Percentiles rank a stretch among this genome's conserved stretches.
phyloP scores from a whole-genome alignment of 2,888 invertebrate species.

The Neoascia interrupta region DNA sequence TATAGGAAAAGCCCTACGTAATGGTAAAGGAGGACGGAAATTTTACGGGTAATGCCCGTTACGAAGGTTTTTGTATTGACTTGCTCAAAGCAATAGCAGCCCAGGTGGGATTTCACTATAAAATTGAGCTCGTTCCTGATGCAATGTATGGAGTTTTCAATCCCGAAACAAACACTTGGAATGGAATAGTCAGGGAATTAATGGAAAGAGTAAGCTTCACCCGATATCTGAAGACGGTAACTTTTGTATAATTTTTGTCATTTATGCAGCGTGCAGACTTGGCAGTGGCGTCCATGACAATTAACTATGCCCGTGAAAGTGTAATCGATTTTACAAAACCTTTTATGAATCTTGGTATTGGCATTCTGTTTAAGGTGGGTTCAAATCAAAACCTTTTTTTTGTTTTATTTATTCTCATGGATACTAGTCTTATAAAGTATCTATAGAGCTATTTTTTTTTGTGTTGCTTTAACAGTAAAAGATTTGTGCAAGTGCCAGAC shows the following conservation, averaged over 20 bases:
- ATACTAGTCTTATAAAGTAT: too few relatives aligned
- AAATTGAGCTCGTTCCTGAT: conserved; percentile 90
- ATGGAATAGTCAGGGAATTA: conserved; percentile 92
- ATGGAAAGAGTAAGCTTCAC: conserved; percentile 86
- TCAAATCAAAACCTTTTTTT: too few relatives aligned
- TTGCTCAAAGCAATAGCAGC: conserved; percentile 89
- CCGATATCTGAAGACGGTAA: background rate
- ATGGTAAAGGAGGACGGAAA: conserved; percentile 93
- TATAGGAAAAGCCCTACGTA: conserved; percentile 93
- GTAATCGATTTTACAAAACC: conserved; percentile 98
- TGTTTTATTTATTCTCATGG: too few relatives aligned
- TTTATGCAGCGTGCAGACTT: conserved; percentile 90
- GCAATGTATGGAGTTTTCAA: conserved; percentile 94
- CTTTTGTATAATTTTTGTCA: background rate
- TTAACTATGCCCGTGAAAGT: conserved; percentile 94
- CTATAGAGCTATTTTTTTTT: too few relatives aligned
- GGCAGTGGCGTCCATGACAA: conserved; percentile 98
- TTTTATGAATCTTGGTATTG: conserved; percentile 98
- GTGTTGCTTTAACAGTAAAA: too few relatives aligned
- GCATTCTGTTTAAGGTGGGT: conserved; percentile 97
- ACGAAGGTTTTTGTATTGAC: conserved; percentile 96
- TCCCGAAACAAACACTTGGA: conserved; percentile 93
- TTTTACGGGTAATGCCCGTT: conserved; percentile 91
- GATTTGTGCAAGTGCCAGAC: too few relatives aligned
- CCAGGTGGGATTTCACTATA: conserved; percentile 93